These are phyloP conservation scores for Hydropsyche tenuis DNA, from an alignment of 1,140 invertebrate genomes.

Conservation along the genomic window DNA sequence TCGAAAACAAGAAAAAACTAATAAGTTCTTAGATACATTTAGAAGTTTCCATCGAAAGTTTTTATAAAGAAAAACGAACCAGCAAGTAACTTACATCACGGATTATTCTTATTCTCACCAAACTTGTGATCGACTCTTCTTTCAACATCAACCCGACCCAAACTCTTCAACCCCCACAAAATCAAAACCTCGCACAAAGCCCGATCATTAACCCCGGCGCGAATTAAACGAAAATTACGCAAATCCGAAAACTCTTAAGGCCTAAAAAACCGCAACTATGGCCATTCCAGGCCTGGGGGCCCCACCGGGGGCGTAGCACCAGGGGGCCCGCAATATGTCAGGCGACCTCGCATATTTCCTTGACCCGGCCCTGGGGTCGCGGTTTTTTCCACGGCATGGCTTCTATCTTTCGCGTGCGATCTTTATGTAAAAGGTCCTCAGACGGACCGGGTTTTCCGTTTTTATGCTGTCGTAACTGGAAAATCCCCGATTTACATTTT, in stretches of 20 bases:
- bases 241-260: too few relatives aligned
- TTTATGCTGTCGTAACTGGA: slow-evolving; percentile 11
- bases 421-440: slow-evolving; percentile 3
- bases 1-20: not conserved
- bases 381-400: not conserved
- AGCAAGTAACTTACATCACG: not conserved
- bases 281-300: too few relatives aligned
- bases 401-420: slow-evolving; percentile 8
- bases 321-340: not conserved
- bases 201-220: too few relatives aligned
- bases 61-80: slow-evolving; percentile 7
- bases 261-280: too few relatives aligned
- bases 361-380: not conserved
- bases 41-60: not conserved
- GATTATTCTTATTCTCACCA: slow-evolving; percentile 1
- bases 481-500: slow-evolving; percentile 21
- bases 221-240: too few relatives aligned
- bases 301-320: not conserved
- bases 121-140: not conserved
- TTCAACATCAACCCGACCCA: not conserved
- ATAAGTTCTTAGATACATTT: slow-evolving; percentile 14
- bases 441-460: slow-evolving; percentile 6
- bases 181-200: too few relatives aligned
- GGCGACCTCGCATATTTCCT: slow-evolving; percentile 9
- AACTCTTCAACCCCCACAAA: too few relatives aligned